A percentile compares a stretch with the other conserved stretches of the same genome.
phyloP scores from a whole-genome alignment of 2,888 invertebrate species.

The Conus canariensis region DNA sequence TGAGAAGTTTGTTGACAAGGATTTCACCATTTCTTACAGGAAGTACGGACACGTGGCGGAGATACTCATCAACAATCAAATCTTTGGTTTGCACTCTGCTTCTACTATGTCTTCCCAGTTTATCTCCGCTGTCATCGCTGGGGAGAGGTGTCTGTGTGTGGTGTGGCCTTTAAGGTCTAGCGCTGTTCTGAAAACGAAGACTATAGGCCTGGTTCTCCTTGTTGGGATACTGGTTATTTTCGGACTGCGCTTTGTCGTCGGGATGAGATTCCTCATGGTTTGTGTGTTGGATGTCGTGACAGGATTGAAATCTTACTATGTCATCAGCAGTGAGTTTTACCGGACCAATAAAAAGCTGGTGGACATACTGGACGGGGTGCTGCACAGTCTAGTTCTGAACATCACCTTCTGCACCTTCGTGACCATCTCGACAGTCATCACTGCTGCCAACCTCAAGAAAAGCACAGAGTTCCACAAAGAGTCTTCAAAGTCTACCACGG shows the following conservation, averaged over 20 bases:
- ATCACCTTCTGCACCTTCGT: neutral
- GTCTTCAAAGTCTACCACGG: neutral
- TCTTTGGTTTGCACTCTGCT: neutral
- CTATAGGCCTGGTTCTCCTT: neutral
- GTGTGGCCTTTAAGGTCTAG: slow-evolving; percentile 8
- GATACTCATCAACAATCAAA: neutral
- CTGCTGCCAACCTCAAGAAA: neutral
- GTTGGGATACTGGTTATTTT: slow-evolving; percentile 1
- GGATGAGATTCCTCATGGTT: neutral
- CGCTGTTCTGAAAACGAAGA: slow-evolving; percentile 7
- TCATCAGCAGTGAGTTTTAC: slow-evolving; percentile 1
- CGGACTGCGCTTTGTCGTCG: neutral
- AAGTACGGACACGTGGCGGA: neutral
- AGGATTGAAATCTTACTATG: neutral
- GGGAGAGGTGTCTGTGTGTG: slow-evolving; percentile 33
- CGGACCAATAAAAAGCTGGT: neutral
- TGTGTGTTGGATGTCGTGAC: neutral
- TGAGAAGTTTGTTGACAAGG: neutral
- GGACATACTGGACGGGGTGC: neutral
- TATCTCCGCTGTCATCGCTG: slow-evolving; percentile 15
- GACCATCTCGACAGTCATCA: neutral
- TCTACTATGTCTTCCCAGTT: neutral
- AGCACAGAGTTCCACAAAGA: neutral
- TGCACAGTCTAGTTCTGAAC: neutral
- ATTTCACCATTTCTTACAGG: neutral